Percentiles rank a stretch among this genome's conserved stretches.
These are phyloP conservation scores for Ptychochromis oligacanthus DNA, from an alignment of 2,113 vertebrate species.

Conservation along the genomic window DNA sequence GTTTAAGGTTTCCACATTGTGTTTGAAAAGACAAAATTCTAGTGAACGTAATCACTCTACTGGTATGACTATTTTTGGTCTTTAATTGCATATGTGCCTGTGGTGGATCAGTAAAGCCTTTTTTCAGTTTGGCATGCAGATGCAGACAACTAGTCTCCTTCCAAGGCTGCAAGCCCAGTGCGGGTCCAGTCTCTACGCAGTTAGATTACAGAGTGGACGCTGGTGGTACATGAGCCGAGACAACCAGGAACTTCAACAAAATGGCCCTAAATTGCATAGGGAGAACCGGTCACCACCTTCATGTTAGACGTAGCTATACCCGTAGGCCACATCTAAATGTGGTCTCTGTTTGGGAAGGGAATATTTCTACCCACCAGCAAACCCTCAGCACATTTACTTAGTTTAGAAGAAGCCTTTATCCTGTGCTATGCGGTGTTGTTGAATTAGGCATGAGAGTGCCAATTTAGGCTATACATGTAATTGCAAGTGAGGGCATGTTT, in stretches of 20 bases:
- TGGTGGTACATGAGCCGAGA: conserved; percentile 56
- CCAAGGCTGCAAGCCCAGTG: conserved; percentile 63
- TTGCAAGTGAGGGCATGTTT: conserved; percentile 67
- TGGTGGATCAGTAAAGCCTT: conserved; percentile 46
- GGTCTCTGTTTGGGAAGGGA: conserved; percentile 46
- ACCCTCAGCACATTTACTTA: conserved; percentile 51
- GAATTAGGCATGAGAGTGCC: conserved; percentile 46
- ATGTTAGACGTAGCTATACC: conserved; percentile 36
- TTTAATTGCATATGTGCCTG: conserved; percentile 63
- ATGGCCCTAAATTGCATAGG: conserved; percentile 55
- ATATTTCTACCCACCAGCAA: conserved; percentile 37
- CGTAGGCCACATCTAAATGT: conserved; percentile 58
- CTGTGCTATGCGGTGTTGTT: conserved; percentile 44
- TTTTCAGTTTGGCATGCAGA: conserved; percentile 58
- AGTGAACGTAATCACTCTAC: conserved; percentile 50
- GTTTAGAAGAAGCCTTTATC: conserved; percentile 36
- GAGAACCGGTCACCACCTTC: conserved; percentile 48
- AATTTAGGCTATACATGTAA: conserved; percentile 60
- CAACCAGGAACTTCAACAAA: conserved; percentile 45
- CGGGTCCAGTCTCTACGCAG: conserved; percentile 46
- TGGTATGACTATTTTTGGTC: conserved; percentile 59
- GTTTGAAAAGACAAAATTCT: conserved; percentile 40
- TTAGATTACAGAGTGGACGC: conserved; percentile 73
- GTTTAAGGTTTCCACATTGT: conserved; percentile 54
- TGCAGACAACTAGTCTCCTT: conserved; percentile 71